Percentiles rank a stretch among this genome's conserved stretches.
These are phyloP conservation scores for Parnassius orleans DNA, from an alignment of 2,888 invertebrate genomes.

Conservation along the genomic window DNA sequence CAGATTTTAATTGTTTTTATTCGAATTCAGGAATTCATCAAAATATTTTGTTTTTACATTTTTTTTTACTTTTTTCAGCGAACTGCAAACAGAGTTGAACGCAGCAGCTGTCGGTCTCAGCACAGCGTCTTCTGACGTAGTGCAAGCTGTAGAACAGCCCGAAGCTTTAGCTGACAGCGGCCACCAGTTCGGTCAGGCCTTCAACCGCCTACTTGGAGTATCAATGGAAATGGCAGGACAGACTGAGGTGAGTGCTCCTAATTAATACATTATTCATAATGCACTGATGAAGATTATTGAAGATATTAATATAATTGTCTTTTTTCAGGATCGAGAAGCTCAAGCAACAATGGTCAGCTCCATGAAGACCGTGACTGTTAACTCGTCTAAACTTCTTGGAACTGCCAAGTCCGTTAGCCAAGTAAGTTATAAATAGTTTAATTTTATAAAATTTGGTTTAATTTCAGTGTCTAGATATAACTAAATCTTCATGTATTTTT, in stretches of 20 bases:
- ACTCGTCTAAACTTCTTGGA: conserved; percentile 91
- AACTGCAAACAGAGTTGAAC: conserved; percentile 92
- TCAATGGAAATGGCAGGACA: conserved; percentile 93
- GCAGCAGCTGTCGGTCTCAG: conserved; percentile 91
- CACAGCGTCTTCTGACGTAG: conserved; percentile 89
- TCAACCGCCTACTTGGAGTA: conserved; percentile 87
- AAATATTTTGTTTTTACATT: not conserved
- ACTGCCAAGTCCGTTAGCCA: conserved; percentile 95
- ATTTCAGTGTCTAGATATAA: not conserved
- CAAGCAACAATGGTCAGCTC: conserved; percentile 92
- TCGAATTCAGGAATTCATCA: not conserved
- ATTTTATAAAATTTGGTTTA: not conserved
- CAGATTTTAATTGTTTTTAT: too few species aligned
- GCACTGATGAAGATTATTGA: not conserved
- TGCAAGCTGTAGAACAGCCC: conserved; percentile 87
- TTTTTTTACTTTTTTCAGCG: conserved; percentile 58
- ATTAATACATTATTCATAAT: not conserved
- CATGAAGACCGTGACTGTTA: conserved; percentile 92
- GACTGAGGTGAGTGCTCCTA: conserved; percentile 70
- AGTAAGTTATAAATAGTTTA: conserved; percentile 37
- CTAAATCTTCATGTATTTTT: conserved; percentile 3
- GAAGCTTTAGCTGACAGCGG: conserved; percentile 86
- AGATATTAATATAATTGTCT: conserved; percentile 4
- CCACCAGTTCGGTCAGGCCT: conserved; percentile 89
- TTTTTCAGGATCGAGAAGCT: conserved; percentile 83